Evolutionary conservation across 2,797 vertebrate species (phyloP).

Genomic region (Peromyscus attwateri): DNA sequence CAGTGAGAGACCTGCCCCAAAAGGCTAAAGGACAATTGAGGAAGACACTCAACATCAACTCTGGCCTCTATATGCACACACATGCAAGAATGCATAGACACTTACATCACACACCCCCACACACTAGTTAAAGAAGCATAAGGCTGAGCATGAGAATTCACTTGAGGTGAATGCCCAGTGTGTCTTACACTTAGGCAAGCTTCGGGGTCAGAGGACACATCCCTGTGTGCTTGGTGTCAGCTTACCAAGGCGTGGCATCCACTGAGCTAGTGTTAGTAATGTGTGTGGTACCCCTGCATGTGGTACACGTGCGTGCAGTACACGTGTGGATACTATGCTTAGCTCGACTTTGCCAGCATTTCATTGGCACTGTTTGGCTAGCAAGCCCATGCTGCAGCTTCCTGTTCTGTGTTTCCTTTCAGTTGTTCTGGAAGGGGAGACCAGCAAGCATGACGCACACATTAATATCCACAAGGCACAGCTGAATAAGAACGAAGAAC

Average conservation of each 20-base stretch:
- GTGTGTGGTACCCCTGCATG: background rate
- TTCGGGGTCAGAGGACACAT: background rate
- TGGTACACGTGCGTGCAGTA: background rate
- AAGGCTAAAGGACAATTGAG: background rate
- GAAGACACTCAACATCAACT: background rate
- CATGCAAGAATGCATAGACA: background rate
- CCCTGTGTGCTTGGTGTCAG: background rate
- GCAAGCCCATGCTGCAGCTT: background rate
- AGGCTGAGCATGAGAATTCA: background rate
- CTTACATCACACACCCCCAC: background rate
- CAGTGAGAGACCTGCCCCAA: background rate
- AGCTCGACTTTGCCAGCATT: background rate
- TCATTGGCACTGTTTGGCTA: background rate
- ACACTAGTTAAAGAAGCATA: background rate
- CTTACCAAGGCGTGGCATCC: background rate
- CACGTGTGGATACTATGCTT: background rate
- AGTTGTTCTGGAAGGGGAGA: conserved; percentile 92
- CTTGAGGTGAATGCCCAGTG: background rate
- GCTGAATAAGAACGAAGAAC: conserved; percentile 91
- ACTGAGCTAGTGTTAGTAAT: background rate
- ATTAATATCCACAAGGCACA: conserved; percentile 92
- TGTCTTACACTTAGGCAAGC: background rate
- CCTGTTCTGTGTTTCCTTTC: background rate
- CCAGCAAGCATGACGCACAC: conserved; percentile 91
- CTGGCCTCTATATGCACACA: background rate